These are phyloP conservation scores for Teleiodes luculella DNA, from an alignment of 2,888 invertebrate species.

Conservation along the genomic window DNA sequence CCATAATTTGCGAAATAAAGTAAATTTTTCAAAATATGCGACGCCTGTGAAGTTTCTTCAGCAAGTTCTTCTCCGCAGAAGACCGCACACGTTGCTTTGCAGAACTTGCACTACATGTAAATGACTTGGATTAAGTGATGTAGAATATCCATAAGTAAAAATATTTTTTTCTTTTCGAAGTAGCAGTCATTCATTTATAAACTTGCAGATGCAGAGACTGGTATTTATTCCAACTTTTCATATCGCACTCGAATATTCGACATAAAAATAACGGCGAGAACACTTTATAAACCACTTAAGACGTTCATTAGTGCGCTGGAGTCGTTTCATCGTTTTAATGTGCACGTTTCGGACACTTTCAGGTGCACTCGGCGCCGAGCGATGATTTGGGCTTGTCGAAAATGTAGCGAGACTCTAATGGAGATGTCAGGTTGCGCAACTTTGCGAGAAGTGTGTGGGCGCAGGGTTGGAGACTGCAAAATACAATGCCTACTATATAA, in stretches of 20 bases:
- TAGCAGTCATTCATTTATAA: no score
- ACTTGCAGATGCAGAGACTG: no score
- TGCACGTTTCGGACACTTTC: slow-evolving; percentile 37
- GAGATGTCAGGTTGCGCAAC: slow-evolving; percentile 68
- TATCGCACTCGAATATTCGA: slow-evolving; percentile 47
- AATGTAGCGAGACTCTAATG: slow-evolving; percentile 49
- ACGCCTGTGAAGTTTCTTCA: no score
- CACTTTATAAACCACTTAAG: slow-evolving; percentile 75
- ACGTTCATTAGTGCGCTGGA: slow-evolving; percentile 66
- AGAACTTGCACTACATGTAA: no score
- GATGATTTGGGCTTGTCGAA: background rate
- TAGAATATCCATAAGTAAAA: no score
- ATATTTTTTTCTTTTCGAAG: no score
- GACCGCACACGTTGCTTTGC: no score
- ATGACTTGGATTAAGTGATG: no score
- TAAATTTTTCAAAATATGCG: no score
- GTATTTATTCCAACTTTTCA: slow-evolving; percentile 35
- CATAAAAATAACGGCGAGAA: slow-evolving; percentile 72
- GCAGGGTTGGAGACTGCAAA: slow-evolving; percentile 43
- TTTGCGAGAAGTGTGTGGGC: slow-evolving; percentile 59
- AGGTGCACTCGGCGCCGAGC: slow-evolving; percentile 17
- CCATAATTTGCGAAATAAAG: no score
- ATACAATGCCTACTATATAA: background rate
- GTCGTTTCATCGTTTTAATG: slow-evolving; percentile 70
- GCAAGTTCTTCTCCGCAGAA: no score